Evolutionary conservation across 2,888 invertebrate species (phyloP).

Genomic region (Lypha dubia): DNA sequence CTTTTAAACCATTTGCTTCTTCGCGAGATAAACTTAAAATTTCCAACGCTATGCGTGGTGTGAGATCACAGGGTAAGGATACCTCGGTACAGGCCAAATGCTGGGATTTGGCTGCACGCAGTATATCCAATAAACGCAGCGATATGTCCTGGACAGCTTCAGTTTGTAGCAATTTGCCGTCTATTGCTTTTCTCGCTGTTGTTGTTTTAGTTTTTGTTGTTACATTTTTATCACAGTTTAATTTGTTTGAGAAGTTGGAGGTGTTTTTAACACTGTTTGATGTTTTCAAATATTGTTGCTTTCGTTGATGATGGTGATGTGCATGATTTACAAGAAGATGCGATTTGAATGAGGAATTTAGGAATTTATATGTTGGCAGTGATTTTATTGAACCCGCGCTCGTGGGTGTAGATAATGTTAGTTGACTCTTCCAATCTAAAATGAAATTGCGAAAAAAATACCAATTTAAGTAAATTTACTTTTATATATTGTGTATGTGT

Average conservation of each 20-base stretch:
- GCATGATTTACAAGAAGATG: slow-evolving; percentile 69
- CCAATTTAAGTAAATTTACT: not conserved
- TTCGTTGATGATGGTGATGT: slow-evolving; percentile 60
- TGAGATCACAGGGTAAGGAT: slow-evolving; percentile 82
- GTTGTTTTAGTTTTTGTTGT: slow-evolving; percentile 51
- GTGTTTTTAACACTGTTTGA: slow-evolving; percentile 62
- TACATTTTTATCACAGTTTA: slow-evolving; percentile 68
- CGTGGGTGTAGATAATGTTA: slow-evolving; percentile 64
- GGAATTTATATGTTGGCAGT: slow-evolving; percentile 62
- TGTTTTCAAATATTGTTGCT: slow-evolving; percentile 62
- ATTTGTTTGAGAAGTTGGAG: slow-evolving; percentile 73
- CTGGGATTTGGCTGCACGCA: slow-evolving; percentile 79
- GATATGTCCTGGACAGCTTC: slow-evolving; percentile 77
- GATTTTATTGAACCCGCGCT: slow-evolving; percentile 58
- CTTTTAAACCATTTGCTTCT: slow-evolving; percentile 80
- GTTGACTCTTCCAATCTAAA: slow-evolving; percentile 71
- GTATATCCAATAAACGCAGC: slow-evolving; percentile 77
- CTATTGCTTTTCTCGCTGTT: slow-evolving; percentile 59
- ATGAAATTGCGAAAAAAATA: slow-evolving; percentile 9
- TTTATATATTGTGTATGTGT: too few relatives aligned
- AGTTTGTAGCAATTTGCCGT: slow-evolving; percentile 59
- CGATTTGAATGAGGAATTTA: slow-evolving; percentile 65
- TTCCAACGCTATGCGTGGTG: slow-evolving; percentile 80
- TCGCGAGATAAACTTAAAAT: slow-evolving; percentile 80
- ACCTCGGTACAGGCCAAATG: slow-evolving; percentile 81